Base-by-base conservation (phyloP, 2,888 invertebrate genomes). In the Tachystola acroxantha region DNA sequence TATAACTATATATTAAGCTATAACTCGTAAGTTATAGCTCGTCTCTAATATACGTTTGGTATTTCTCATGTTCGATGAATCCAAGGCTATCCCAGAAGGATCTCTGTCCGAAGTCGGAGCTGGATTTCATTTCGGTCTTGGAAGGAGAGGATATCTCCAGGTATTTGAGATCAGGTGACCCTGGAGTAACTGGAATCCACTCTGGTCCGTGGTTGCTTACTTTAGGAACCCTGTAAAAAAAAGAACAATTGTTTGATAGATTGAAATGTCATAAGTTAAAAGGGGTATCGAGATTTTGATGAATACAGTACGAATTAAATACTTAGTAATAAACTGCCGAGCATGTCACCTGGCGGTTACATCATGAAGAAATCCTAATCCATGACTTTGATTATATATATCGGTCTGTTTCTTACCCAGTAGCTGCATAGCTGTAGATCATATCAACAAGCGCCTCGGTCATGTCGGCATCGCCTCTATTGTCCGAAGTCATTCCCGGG, bases 41-140 rank as follows among this genome's bases (percentile, higher is more conserved):
- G 38, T 84, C 81, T 46, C 49, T 82, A 14, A 67, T 13, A 39
- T 57, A 55, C n/a, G 57, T 36, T 7, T 73, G 53, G 42, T 67
- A 79, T 32, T 81, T 76, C 50, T 88, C 87, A 19, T 91, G 90
- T 62, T 92, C 91, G 13, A 82, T 58, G 22, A 92, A 88, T 0
- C 88, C 85, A 0, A 92, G 77, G 6, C 76, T 80, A 48, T 88
- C 82, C 92, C 92, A 92, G 68, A 92, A 91, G 24, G 87, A 56
- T 16, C 74, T 76, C 13, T 90, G 80, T 0, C 90, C 91, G 40
- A 91, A 80, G 54, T 89, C 84, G 0, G 67, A 53, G 38, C 66
- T 70, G 3, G 67, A 55, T 37, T 79, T 79, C 79, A 91, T 88
- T 24, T 66, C 52, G 3, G 63, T 52, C 27, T 78, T 63, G 6